Evolutionary conservation across 2,888 invertebrate genomes (phyloP).

Genomic region (Trimorus sp.): DNA sequence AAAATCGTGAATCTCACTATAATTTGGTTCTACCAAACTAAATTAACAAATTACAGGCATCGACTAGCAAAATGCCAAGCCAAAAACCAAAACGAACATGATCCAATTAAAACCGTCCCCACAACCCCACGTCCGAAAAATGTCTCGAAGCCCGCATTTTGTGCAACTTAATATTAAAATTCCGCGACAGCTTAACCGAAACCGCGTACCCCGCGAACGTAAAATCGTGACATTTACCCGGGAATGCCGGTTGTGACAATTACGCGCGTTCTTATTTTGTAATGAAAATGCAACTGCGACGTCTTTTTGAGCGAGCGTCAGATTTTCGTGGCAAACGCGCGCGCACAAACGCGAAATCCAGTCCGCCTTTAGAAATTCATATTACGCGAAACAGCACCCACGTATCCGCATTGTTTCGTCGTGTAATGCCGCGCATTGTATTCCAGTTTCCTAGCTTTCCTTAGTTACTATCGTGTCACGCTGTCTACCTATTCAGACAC

Average conservation of each 20-base stretch:
- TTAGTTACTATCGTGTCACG: slow-evolving; percentile 50
- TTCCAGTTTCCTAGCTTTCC: slow-evolving; percentile 49
- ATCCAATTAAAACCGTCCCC: no score
- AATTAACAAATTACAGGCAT: no score
- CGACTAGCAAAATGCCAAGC: no score
- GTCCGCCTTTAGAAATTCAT: slow-evolving; percentile 53
- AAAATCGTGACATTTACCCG: no score
- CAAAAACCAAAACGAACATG: no score
- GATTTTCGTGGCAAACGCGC: slow-evolving; percentile 34
- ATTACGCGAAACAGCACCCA: slow-evolving; percentile 52
- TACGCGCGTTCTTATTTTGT: slow-evolving; percentile 2
- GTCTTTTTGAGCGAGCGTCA: slow-evolving; percentile 36
- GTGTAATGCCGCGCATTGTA: slow-evolving; percentile 55
- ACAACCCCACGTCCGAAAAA: no score
- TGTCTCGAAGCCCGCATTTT: no score
- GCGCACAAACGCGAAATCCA: slow-evolving; percentile 47
- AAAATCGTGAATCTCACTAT: no score
- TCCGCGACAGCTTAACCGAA: no score
- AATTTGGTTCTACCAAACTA: no score
- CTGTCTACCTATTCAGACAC: slow-evolving; percentile 53
- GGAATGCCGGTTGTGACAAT: neutral
- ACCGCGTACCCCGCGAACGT: no score
- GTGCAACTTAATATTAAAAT: no score
- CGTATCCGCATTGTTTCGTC: slow-evolving; percentile 56
- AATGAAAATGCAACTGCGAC: slow-evolving; percentile 34